phyloP scores from a whole-genome alignment of 1,140 invertebrate species.

The Popillia japonica region DNA sequence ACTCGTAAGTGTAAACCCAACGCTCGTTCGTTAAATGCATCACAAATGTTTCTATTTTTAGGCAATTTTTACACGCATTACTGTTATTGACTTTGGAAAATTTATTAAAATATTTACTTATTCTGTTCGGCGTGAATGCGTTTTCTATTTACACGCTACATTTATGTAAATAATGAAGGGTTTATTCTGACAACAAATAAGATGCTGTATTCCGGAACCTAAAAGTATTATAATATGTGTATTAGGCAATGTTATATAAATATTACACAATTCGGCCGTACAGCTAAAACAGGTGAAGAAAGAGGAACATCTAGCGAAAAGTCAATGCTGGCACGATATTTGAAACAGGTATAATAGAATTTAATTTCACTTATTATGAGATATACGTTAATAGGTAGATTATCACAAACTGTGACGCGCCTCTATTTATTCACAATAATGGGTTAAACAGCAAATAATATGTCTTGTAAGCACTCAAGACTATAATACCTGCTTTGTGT shows the following conservation, averaged over 20 bases:
- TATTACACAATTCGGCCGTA: conserved; percentile 8
- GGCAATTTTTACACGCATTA: conserved; percentile 30
- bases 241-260: conserved; percentile 27
- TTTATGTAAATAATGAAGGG: conserved; percentile 10
- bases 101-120: conserved; percentile 30
- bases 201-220: conserved; percentile 15
- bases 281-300: conserved; percentile 14
- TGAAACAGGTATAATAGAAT: conserved; percentile 13
- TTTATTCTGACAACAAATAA: conserved; percentile 26
- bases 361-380: conserved; percentile 23
- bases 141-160: conserved; percentile 22
- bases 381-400: conserved; percentile 5
- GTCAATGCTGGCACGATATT: conserved; percentile 6
- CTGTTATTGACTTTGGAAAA: conserved; percentile 28
- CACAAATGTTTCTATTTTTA: conserved; percentile 31
- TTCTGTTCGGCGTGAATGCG: conserved; percentile 18
- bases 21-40: conserved; percentile 10
- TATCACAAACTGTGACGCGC: neutral
- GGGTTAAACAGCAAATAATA: neutral
- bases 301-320: conserved; percentile 15
- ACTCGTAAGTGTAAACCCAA: neutral
- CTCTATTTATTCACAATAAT: conserved; percentile 13
- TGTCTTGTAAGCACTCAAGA: too few relatives aligned
- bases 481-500: too few relatives aligned
- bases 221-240: conserved; percentile 26